These are phyloP conservation scores for Gymnothorax reevesii DNA, from an alignment of 2,797 vertebrate species.

Conservation along the genomic window DNA sequence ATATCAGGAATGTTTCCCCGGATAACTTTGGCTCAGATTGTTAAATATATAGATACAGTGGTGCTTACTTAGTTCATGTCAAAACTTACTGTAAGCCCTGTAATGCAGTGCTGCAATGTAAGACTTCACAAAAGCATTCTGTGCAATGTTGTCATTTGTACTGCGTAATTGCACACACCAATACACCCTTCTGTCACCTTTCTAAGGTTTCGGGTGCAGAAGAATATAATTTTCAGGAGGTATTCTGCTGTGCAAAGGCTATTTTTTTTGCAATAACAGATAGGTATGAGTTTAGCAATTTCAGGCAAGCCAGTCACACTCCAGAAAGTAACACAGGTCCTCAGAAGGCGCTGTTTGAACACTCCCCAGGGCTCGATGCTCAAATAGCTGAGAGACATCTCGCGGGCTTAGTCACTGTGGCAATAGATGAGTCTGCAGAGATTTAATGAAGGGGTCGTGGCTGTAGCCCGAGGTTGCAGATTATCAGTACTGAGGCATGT, in stretches of 20 bases:
- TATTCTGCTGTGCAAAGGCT: neutral
- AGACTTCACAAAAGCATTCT: neutral
- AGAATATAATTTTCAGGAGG: neutral
- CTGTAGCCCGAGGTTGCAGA: neutral
- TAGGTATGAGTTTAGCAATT: neutral
- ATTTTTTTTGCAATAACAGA: neutral
- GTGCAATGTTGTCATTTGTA: neutral
- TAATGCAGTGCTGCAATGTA: neutral
- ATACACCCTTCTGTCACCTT: neutral
- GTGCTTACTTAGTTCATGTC: too few relatives aligned
- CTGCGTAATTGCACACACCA: neutral
- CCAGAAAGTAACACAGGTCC: neutral
- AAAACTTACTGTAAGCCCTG: too few relatives aligned
- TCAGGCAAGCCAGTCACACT: neutral
- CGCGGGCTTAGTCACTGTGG: neutral
- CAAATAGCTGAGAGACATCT: neutral
- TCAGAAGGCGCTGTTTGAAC: neutral
- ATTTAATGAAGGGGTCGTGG: conserved; percentile 3
- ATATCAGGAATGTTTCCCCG: too few relatives aligned
- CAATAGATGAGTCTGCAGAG: conserved; percentile 11
- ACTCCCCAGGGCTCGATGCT: neutral
- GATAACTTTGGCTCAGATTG: too few relatives aligned
- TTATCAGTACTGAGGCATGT: neutral
- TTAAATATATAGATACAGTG: too few relatives aligned
- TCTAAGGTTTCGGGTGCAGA: neutral